These are phyloP conservation scores for Philypnodon macrostomus DNA, from an alignment of 2,797 vertebrate genomes.

Conservation along the genomic window DNA sequence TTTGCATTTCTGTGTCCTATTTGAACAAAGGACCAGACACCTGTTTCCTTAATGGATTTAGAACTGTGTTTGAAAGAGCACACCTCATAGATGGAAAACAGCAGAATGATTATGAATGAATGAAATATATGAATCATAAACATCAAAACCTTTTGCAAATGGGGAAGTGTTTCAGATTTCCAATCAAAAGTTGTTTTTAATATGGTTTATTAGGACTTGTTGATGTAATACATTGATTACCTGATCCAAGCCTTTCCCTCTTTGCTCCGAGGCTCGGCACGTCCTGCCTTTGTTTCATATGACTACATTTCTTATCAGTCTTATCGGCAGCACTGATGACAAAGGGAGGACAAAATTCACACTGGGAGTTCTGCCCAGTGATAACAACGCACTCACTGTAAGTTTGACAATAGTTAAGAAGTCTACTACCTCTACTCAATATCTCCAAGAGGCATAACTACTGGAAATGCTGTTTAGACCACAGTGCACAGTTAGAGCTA, in stretches of 20 bases:
- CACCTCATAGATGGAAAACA: background rate
- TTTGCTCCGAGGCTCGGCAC: background rate
- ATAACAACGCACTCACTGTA: slow-evolving; percentile 53
- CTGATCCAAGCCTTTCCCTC: no score
- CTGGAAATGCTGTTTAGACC: background rate
- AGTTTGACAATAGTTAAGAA: slow-evolving; percentile 13
- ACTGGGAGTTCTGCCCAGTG: slow-evolving; percentile 49
- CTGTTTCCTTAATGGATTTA: slow-evolving; percentile 42
- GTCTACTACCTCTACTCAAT: slow-evolving; percentile 41
- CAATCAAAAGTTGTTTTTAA: background rate
- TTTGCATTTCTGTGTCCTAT: background rate
- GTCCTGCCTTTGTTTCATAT: slow-evolving; percentile 36
- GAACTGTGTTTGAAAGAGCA: slow-evolving; percentile 27
- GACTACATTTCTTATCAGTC: slow-evolving; percentile 56
- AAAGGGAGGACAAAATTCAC: slow-evolving; percentile 66
- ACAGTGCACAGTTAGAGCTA: background rate
- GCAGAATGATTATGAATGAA: no score
- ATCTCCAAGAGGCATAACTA: slow-evolving; percentile 33
- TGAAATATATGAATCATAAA: no score
- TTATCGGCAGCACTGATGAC: slow-evolving; percentile 62
- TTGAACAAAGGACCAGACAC: slow-evolving; percentile 25
- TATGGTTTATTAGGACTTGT: no score
- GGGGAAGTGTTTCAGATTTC: background rate
- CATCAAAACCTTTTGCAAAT: background rate
- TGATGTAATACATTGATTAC: no score